Percentiles rank a stretch among this genome's conserved stretches.
phyloP scores from a whole-genome alignment of 2,797 vertebrate genomes.

The Psittacula derbiana region DNA sequence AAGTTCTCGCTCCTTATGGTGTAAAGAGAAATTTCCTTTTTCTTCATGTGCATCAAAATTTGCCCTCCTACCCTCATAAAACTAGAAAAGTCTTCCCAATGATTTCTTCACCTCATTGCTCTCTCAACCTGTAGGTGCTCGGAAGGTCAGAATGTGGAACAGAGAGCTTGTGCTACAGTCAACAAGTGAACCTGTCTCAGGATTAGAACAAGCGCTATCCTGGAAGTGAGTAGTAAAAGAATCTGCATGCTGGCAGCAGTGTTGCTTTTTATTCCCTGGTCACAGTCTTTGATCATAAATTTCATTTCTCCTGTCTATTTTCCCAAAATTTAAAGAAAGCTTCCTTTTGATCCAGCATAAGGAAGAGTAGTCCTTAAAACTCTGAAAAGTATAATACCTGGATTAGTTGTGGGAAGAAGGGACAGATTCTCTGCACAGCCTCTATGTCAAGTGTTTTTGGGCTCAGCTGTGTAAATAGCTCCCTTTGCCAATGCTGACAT shows the following conservation, averaged over 20 bases:
- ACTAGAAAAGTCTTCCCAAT: not conserved
- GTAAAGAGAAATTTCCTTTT: not conserved
- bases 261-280: not conserved
- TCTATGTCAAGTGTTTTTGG: not conserved
- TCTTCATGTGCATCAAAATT: not conserved
- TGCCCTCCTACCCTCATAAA: not conserved
- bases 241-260: not conserved
- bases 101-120: not conserved
- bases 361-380: not conserved
- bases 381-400: not conserved
- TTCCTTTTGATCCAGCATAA: not conserved
- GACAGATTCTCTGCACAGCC: not conserved
- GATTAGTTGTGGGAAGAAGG: not conserved
- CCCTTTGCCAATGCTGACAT: not conserved
- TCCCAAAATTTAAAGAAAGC: not conserved
- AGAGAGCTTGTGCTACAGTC: slow-evolving; percentile 92
- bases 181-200: slow-evolving; percentile 88
- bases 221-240: slow-evolving; percentile 88
- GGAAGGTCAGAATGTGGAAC: slow-evolving; percentile 93
- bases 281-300: not conserved
- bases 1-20: not conserved
- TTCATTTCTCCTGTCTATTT: not conserved
- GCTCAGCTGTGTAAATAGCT: not conserved
- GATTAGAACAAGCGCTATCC: slow-evolving; percentile 88
- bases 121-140: slow-evolving; percentile 70